Percentiles rank a stretch among this genome's conserved stretches.
Conservation (phyloP, 1,140 invertebrate genomes). For the Sycophaga agraensis region DNA sequence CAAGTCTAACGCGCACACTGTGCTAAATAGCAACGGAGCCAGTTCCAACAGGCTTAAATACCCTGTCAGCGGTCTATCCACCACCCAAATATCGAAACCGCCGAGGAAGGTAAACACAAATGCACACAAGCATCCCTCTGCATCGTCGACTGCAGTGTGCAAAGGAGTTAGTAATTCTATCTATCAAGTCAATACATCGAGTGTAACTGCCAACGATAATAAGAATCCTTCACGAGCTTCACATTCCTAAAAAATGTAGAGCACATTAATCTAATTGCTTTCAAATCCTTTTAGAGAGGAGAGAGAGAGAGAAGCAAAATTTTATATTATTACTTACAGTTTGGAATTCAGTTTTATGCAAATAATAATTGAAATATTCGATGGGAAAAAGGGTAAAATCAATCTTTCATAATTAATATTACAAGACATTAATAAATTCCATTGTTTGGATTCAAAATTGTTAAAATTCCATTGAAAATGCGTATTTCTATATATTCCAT, state of each 20-base stretch:
- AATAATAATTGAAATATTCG: too few species aligned
- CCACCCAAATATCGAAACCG: constrained; percentile 61
- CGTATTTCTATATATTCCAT: too few species aligned
- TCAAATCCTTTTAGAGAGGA: too few species aligned
- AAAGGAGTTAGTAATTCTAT: background rate
- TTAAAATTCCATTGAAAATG: too few species aligned
- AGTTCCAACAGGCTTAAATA: constrained; percentile 59
- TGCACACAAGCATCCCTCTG: constrained; percentile 32
- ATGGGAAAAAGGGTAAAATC: too few species aligned
- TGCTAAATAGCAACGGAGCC: constrained; percentile 33
- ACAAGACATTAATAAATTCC: too few species aligned
- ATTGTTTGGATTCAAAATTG: too few species aligned
- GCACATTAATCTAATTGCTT: too few species aligned
- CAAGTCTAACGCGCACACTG: constrained; percentile 28
- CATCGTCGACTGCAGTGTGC: background rate
- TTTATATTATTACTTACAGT: too few species aligned
- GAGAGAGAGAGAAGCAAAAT: too few species aligned
- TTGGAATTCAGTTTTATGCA: too few species aligned
- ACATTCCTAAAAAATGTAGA: constrained; percentile 28
- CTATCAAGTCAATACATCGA: constrained; percentile 20
- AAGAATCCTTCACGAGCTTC: constrained; percentile 21
- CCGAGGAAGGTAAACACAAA: constrained; percentile 62
- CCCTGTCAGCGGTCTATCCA: constrained; percentile 65
- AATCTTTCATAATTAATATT: too few species aligned
- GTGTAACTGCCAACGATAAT: constrained; percentile 2